phyloP scores from a whole-genome alignment of 2,113 vertebrate species.

The Chlorodrepanis virens region DNA sequence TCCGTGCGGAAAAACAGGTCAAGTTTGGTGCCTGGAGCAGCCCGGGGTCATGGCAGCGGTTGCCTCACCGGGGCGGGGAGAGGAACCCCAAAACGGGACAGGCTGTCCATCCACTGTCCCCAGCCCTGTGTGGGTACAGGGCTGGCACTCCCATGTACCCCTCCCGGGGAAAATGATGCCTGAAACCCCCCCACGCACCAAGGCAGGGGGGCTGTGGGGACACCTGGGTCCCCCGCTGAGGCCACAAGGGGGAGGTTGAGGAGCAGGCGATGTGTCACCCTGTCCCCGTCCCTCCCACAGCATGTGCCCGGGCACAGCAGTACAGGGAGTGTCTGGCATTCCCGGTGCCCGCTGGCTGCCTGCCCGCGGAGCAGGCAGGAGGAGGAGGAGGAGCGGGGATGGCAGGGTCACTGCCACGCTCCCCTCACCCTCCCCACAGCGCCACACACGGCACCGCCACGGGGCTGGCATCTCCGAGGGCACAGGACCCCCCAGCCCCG shows the following conservation, averaged over 20 bases:
- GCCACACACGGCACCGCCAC: background rate
- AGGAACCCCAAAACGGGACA: background rate
- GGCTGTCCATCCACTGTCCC: background rate
- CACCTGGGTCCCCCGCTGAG: background rate
- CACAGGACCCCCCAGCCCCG: background rate
- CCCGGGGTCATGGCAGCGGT: background rate
- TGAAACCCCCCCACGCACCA: background rate
- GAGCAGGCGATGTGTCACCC: background rate
- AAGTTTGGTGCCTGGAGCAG: background rate
- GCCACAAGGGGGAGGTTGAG: background rate
- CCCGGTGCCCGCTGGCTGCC: slow-evolving; percentile 15
- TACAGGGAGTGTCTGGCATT: slow-evolving; percentile 16
- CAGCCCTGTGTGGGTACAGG: background rate
- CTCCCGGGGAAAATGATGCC: background rate
- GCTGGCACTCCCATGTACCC: background rate
- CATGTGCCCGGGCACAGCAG: background rate
- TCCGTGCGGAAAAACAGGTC: slow-evolving; percentile 25
- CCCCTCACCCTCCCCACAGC: background rate
- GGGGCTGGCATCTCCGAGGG: fast-evolving
- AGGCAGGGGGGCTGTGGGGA: too few species aligned
- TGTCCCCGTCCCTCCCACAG: background rate
- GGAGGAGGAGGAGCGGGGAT: background rate
- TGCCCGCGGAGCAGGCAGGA: background rate
- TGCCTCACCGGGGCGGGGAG: background rate
- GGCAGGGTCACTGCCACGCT: background rate